Conservation (phyloP, 2,888 invertebrate genomes). For the Andrena bicolor region DNA sequence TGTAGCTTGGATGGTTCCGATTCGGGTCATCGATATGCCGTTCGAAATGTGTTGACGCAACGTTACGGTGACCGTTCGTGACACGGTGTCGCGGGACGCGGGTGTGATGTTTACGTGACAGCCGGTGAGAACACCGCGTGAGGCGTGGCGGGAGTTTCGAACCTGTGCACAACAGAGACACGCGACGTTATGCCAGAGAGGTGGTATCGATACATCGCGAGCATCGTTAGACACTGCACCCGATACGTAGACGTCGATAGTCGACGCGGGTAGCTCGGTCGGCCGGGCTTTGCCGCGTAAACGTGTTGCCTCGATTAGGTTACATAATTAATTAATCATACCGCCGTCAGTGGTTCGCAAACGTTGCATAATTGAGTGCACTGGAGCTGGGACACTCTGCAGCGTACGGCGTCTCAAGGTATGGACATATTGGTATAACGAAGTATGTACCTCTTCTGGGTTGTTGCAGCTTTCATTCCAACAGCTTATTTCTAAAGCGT, state of each 20-base stretch:
- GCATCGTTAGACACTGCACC: conserved; percentile 9
- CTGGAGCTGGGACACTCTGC: conserved; percentile 15
- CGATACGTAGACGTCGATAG: conserved; percentile 12
- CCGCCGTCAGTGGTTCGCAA: conserved; percentile 71
- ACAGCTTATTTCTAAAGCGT: neutral
- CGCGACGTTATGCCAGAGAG: conserved; percentile 27
- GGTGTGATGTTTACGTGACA: conserved; percentile 64
- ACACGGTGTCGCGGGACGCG: neutral
- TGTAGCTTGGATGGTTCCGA: neutral
- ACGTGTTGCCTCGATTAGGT: conserved; percentile 53
- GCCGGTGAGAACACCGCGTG: conserved; percentile 48
- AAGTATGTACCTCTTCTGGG: neutral
- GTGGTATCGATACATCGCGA: conserved; percentile 33
- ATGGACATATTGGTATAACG: conserved; percentile 30
- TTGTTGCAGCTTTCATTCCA: neutral
- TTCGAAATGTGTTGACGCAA: neutral
- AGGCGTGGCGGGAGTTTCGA: conserved; percentile 55
- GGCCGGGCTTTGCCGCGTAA: conserved; percentile 35
- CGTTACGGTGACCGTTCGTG: neutral
- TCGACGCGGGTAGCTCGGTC: neutral
- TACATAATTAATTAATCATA: conserved; percentile 72
- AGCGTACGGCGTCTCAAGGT: conserved; percentile 26
- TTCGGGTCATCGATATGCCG: neutral
- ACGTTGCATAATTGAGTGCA: conserved; percentile 74
- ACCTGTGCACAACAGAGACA: conserved; percentile 33